Percentiles rank a stretch among this genome's conserved stretches.
These are phyloP conservation scores for Channa striata DNA, from an alignment of 2,797 vertebrate species.

Conservation along the genomic window DNA sequence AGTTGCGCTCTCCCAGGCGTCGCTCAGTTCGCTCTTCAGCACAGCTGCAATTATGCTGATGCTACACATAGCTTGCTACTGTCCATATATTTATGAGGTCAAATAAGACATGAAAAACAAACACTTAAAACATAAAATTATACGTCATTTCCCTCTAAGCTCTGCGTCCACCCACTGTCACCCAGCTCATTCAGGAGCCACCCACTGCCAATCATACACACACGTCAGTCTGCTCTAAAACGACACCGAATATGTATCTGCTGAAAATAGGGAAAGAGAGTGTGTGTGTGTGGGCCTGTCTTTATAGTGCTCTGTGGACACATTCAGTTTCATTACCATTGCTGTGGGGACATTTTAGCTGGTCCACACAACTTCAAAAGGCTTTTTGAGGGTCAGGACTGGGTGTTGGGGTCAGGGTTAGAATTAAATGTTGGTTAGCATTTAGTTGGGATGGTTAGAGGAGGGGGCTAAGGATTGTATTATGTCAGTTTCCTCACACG, in stretches of 20 bases:
- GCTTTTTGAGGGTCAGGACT: too few relatives aligned
- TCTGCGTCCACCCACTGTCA: neutral
- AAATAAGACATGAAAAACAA: constrained; percentile 9
- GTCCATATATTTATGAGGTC: constrained; percentile 61
- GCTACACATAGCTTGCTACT: constrained; percentile 32
- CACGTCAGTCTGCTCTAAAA: constrained; percentile 46
- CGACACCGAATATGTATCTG: neutral
- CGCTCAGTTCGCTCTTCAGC: constrained; percentile 41
- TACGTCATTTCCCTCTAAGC: constrained; percentile 23
- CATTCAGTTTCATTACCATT: too few relatives aligned
- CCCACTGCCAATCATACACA: constrained; percentile 22
- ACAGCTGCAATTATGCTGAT: constrained; percentile 52
- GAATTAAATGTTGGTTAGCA: too few relatives aligned
- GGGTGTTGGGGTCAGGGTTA: too few relatives aligned
- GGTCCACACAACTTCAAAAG: too few relatives aligned
- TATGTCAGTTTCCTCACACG: too few relatives aligned
- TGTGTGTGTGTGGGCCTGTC: neutral
- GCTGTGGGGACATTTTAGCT: too few relatives aligned
- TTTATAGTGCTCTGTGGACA: too few relatives aligned
- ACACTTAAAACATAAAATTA: neutral
- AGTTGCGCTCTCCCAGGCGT: constrained; percentile 45
- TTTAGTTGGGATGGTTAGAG: too few relatives aligned
- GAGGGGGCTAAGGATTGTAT: too few relatives aligned
- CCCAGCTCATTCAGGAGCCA: constrained; percentile 37
- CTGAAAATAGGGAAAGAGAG: constrained; percentile 12